These are phyloP conservation scores for Pandemis cinnamomeana DNA, from an alignment of 2,888 invertebrate genomes.

Conservation along the genomic window DNA sequence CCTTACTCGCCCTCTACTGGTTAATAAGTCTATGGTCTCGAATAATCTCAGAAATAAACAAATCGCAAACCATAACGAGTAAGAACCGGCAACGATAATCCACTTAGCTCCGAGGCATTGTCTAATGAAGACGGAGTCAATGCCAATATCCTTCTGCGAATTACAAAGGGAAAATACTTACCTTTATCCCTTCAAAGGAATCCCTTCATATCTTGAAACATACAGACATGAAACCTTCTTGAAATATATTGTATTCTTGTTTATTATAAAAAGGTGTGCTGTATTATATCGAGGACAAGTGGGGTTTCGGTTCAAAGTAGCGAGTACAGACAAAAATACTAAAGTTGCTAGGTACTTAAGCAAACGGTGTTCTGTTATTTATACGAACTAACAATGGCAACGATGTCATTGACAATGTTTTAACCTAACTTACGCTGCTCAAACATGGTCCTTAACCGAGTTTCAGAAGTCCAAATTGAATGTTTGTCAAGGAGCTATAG, in stretches of 20 bases:
- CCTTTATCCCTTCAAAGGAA: constrained; percentile 41
- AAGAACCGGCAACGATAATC: constrained; percentile 43
- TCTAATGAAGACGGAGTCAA: constrained; percentile 41
- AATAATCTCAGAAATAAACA: constrained; percentile 22
- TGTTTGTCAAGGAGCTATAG: no score
- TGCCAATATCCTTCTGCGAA: constrained; percentile 42
- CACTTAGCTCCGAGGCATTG: constrained; percentile 43
- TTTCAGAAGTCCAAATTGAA: no score
- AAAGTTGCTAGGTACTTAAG: not conserved
- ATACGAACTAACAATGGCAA: no score
- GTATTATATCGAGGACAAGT: constrained; percentile 6
- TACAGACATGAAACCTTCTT: constrained; percentile 20
- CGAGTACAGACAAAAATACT: not conserved
- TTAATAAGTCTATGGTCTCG: constrained; percentile 26
- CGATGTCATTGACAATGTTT: no score
- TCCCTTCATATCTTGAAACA: constrained; percentile 35
- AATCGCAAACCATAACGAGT: constrained; percentile 24
- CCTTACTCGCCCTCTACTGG: no score
- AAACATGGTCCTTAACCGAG: no score
- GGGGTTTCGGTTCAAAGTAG: constrained; percentile 5
- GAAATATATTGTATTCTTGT: constrained; percentile 18
- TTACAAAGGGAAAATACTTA: constrained; percentile 40
- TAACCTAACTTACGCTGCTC: no score
- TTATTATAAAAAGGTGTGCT: constrained; percentile 11
- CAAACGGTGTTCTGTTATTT: not conserved